Percentiles rank a stretch among this genome's conserved stretches.
phyloP scores from a whole-genome alignment of 2,113 vertebrate genomes.

The Oreotragus oreotragus region DNA sequence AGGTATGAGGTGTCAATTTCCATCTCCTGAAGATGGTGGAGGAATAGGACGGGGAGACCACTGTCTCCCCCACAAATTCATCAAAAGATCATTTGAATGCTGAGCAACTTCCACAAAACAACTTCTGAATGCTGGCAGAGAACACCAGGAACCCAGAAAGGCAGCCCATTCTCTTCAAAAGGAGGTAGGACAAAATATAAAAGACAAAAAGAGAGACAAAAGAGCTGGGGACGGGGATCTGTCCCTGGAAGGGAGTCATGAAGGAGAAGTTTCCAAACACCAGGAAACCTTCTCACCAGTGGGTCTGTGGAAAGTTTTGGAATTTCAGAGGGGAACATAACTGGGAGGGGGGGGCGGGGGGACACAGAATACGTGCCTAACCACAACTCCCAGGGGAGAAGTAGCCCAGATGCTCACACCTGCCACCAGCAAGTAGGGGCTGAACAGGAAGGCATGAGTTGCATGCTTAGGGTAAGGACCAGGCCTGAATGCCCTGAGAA shows the following conservation, averaged over 20 bases:
- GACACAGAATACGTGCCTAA: neutral
- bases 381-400: neutral
- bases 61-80: neutral
- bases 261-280: neutral
- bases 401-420: neutral
- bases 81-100: neutral
- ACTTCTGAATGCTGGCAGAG: neutral
- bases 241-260: neutral
- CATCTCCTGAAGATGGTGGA: neutral
- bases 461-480: neutral
- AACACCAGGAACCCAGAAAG: neutral
- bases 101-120: neutral
- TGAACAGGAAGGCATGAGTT: neutral
- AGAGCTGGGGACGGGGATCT: neutral
- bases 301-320: neutral
- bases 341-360: neutral
- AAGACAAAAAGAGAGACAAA: neutral
- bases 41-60: neutral
- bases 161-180: neutral
- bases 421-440: fast-evolving
- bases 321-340: neutral
- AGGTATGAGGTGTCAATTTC: neutral
- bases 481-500: neutral
- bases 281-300: neutral
- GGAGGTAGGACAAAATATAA: neutral